Percentiles rank a stretch among this genome's conserved stretches.
These are phyloP conservation scores for Palaemon carinicauda DNA, from an alignment of 1,140 invertebrate species.

Conservation along the genomic window DNA sequence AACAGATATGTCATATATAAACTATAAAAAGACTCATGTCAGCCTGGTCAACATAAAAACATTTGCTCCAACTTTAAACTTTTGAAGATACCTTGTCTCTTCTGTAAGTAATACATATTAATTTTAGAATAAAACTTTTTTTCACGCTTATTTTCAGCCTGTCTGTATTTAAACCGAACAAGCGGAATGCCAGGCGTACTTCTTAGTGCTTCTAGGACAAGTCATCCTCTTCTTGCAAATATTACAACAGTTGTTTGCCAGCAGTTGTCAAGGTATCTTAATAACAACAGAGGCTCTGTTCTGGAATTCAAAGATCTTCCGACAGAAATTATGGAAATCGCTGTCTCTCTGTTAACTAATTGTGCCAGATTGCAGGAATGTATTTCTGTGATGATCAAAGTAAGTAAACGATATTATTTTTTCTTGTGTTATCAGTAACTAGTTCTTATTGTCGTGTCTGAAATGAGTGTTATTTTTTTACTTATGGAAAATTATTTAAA, in stretches of 20 bases:
- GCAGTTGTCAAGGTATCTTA: slow-evolving; percentile 2
- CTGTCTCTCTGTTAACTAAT: slow-evolving; percentile 25
- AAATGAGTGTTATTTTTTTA: too few species aligned
- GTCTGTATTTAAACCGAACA: slow-evolving; percentile 36
- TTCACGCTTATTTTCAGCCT: background rate
- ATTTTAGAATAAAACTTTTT: too few species aligned
- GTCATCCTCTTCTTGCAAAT: slow-evolving; percentile 20
- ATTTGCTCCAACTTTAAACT: too few species aligned
- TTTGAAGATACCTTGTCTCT: too few species aligned
- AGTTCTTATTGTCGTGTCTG: too few species aligned
- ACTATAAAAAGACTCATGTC: too few species aligned
- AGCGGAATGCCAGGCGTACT: slow-evolving; percentile 29
- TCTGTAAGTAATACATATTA: too few species aligned
- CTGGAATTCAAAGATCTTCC: background rate
- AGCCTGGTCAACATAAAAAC: too few species aligned
- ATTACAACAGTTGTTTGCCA: slow-evolving; percentile 16
- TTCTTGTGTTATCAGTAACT: too few species aligned
- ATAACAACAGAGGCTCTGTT: background rate
- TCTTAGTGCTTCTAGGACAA: slow-evolving; percentile 35
- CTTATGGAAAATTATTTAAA: too few species aligned
- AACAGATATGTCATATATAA: too few species aligned
- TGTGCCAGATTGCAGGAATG: slow-evolving; percentile 44
- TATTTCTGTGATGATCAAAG: slow-evolving; percentile 32
- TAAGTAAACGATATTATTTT: background rate
- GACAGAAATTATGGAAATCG: background rate